Percentiles rank a stretch among this genome's conserved stretches.
These are phyloP conservation scores for Cancer borealis DNA, from an alignment of 2,888 invertebrate genomes.

Conservation along the genomic window DNA sequence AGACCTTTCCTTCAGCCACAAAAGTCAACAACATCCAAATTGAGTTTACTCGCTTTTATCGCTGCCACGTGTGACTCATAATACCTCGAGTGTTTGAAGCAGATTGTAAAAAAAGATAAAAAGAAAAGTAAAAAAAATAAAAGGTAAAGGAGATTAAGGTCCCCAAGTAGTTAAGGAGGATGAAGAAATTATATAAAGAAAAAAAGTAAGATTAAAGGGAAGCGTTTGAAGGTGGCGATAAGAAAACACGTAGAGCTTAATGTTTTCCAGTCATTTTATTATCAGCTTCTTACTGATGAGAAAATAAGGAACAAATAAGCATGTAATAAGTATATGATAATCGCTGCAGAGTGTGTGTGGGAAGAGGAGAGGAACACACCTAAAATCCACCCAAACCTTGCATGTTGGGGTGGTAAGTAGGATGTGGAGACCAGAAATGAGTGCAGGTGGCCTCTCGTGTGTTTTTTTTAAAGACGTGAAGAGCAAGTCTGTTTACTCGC, in stretches of 20 bases:
- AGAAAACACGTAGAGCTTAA: neutral
- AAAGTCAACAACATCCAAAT: neutral
- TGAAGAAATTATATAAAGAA: neutral
- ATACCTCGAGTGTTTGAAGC: slow-evolving; percentile 17
- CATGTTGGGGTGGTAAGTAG: neutral
- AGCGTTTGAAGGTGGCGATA: neutral
- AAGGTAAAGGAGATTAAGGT: neutral
- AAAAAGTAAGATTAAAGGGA: neutral
- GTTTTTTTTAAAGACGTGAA: neutral
- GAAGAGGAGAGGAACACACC: neutral
- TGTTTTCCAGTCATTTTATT: neutral
- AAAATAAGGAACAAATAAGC: neutral
- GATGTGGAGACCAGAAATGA: neutral
- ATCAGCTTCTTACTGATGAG: too few relatives aligned
- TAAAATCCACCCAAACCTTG: neutral
- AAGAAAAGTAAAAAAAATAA: neutral
- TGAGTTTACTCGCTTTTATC: neutral
- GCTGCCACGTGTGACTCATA: slow-evolving; percentile 21
- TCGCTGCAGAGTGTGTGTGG: neutral
- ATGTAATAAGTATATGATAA: neutral
- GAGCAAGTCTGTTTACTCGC: neutral
- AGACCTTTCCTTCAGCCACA: neutral
- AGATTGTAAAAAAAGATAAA: neutral
- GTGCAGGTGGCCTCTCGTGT: neutral
- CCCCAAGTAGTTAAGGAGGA: neutral